phyloP scores from a whole-genome alignment of 2,113 vertebrate species.

The Pangasianodon gigas region DNA sequence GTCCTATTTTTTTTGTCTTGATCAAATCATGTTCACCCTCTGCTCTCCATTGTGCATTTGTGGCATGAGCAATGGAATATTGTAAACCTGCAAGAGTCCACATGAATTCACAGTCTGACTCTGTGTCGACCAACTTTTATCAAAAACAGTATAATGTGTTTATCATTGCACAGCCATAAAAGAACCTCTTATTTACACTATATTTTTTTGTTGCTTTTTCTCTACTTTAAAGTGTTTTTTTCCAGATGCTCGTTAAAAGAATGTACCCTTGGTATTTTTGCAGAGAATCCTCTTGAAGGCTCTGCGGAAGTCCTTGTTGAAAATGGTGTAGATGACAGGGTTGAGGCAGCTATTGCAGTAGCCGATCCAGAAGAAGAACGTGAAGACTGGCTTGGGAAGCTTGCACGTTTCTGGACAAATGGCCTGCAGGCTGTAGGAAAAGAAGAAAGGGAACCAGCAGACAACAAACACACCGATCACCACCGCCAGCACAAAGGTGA shows the following conservation, averaged over 20 bases:
- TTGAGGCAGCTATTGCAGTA: constrained; percentile 89
- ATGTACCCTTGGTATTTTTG: constrained; percentile 75
- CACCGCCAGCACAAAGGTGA: constrained; percentile 90
- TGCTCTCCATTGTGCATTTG: constrained; percentile 12
- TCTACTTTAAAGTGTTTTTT: constrained; percentile 14
- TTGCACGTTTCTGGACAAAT: constrained; percentile 80
- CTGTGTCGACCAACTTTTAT: background rate
- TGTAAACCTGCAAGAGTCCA: constrained; percentile 25
- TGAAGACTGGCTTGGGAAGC: constrained; percentile 77
- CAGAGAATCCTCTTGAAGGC: constrained; percentile 81
- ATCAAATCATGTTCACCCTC: background rate
- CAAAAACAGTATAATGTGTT: constrained; percentile 8
- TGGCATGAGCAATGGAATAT: background rate
- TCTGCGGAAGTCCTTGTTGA: constrained; percentile 85
- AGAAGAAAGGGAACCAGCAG: constrained; percentile 98
- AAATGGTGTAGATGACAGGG: constrained; percentile 86
- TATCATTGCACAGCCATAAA: constrained; percentile 20
- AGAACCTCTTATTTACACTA: constrained; percentile 46
- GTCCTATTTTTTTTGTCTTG: background rate
- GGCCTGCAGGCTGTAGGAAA: constrained; percentile 89
- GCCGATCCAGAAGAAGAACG: constrained; percentile 84
- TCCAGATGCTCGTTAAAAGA: constrained; percentile 65
- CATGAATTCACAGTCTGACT: constrained; percentile 13
- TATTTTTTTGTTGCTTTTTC: constrained; percentile 9
- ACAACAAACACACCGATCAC: constrained; percentile 91